Base-by-base conservation (phyloP, 2,797 vertebrate species). In the Sebastolobus altivelis region DNA sequence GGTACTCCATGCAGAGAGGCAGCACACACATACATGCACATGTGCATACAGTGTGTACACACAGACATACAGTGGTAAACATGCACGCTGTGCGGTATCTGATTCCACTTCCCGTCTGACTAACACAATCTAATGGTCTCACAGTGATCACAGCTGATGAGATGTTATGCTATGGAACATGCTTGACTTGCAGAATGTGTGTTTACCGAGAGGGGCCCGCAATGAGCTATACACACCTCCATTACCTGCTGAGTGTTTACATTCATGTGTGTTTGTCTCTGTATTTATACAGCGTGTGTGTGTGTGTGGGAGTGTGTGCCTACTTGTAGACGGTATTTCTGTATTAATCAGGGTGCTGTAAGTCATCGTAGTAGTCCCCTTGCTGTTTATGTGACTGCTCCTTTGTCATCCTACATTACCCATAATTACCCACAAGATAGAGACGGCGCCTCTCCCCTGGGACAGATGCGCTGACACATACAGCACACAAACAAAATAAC, bases 321-420 rank as follows among this genome's bases (percentile, higher is more conserved):
- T 56, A 12, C 22, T 16, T 38, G 27, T 10, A 31, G 16, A 80
- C 4, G 1, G 38, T 73, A 66, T 73, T 69, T 76, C 38, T 67
- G 31, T 68, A 67, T 83, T 80, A 55, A 75, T 84, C 68, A 72
- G 67, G 58, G 59, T 71, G 65, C 54, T 74, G 27, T 66, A 79
- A 49, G 72, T 86, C 60, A 73, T 63, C 40, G 63, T 66, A 56
- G 74, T 60, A 43, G 66, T 67, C 72, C 71, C 59, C 85, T 60
- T 84, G 56, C 78, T 82, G 62, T 85, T 85, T 79, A 25, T 83
- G 82, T 67, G 54, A 33, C 78, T 31, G 74, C 77, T 84, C 82
- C 60, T 82, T 87, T 94, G 93, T 93, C 93, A 93, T 88, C 81
- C 88, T 88, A 88, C 90, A 92, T 94, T 94, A 94, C 85, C 87